Base-by-base conservation (phyloP, 2,113 vertebrate genomes). In the Papio anubis region DNA sequence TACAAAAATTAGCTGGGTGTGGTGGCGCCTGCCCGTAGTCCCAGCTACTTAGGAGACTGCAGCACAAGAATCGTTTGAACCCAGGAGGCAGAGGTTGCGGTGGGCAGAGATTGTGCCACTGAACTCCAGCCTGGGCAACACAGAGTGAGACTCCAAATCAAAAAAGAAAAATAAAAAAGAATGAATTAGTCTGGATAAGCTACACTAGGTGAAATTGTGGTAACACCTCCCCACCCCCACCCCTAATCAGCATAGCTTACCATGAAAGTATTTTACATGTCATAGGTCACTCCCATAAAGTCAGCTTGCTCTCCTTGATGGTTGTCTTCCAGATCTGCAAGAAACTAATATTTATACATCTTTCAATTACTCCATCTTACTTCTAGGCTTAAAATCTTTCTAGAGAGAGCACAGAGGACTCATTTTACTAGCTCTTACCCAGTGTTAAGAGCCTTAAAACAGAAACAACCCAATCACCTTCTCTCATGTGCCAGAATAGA, bases 241-340 rank as follows among this genome's bases (percentile, higher is more conserved):
- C 9, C n/a, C 83, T 13, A 23, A 21, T 76, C 32, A 59, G 52
- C 43, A 20, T 87, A 76, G 14, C 5, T 80, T 96, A 92, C 64
- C 64, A 79, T 84, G 30, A 91, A 93, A 79, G 18, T 90, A 82
- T 82, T 90, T 70, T 86, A n/a, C 2, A 1, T 97, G 25, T 88
- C 52, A 17, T 23, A 64, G 43, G 18, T 72, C 38, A 66, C 25
- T 86, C 32, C 75, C 48, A 66, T 59, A 50, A 68, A 68, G 61
- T 93, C 45, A n/a, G 4, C 13, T 70, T 70, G 7, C 40, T n/a
- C 1, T 89, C 45, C 30, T 88, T 92, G 8, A 18, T 88, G 10
- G 35, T 48, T 79, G 25, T 66, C 30, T 23, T 96, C 57, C n/a
- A 76, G 48, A 79, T 80, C 48, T 76, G 86, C 48, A 85, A 48